phyloP scores from a whole-genome alignment of 2,797 vertebrate species.

The Ceryle rudis region DNA sequence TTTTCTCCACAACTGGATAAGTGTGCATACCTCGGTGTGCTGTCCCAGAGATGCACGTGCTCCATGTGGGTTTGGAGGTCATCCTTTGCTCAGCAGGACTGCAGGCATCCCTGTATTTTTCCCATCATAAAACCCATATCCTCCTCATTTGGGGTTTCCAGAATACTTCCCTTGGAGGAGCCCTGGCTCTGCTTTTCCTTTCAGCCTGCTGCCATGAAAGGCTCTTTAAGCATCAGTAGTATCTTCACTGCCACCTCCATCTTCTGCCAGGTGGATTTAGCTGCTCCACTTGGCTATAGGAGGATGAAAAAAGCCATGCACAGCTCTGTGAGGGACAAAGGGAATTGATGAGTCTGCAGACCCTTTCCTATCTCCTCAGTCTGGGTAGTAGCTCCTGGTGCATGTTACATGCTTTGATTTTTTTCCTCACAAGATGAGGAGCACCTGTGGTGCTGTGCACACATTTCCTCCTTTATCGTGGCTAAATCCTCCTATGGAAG shows the following conservation, averaged over 20 bases:
- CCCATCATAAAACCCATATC: neutral
- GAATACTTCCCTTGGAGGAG: neutral
- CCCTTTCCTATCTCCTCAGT: neutral
- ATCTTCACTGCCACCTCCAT: neutral
- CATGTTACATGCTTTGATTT: neutral
- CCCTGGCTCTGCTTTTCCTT: neutral
- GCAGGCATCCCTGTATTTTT: neutral
- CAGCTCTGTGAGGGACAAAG: neutral
- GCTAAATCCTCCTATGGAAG: neutral
- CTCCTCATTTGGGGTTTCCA: neutral
- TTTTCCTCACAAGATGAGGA: neutral
- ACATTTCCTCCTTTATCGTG: neutral
- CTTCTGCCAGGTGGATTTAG: neutral
- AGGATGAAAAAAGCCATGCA: neutral
- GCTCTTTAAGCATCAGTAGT: neutral
- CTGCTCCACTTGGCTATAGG: neutral
- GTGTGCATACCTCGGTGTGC: neutral
- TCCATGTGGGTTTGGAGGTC: fast-evolving
- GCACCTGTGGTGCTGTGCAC: neutral
- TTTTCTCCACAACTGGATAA: neutral
- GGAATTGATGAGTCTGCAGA: neutral
- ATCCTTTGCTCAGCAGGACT: neutral
- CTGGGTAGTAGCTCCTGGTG: neutral
- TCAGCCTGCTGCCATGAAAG: neutral
- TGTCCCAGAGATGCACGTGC: fast-evolving